Conservation (phyloP, 2,888 invertebrate species). For the Agrilus mali region DNA sequence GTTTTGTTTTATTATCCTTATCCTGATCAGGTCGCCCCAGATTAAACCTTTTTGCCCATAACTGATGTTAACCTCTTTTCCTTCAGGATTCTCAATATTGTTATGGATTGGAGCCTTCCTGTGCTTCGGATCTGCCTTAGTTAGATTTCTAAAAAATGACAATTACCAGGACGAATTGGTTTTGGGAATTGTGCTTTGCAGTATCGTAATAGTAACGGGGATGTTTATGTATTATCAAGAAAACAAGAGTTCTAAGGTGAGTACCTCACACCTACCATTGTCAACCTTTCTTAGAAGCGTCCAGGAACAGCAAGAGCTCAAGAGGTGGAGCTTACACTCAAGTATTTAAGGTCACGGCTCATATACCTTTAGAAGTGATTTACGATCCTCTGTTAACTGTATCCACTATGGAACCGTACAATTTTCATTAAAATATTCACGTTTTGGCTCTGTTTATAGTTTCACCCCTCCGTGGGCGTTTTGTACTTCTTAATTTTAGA, state of each 20-base stretch:
- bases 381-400: too few species aligned
- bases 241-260: constrained; percentile 54
- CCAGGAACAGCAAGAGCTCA: too few species aligned
- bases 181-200: constrained; percentile 49
- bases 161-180: constrained; percentile 44
- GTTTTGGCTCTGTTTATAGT: too few species aligned
- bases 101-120: constrained; percentile 67
- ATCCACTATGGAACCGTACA: too few species aligned
- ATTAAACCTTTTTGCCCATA: not conserved
- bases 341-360: too few species aligned
- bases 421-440: too few species aligned
- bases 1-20: too few species aligned
- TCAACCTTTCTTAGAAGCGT: too few species aligned
- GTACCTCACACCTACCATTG: not conserved
- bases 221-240: constrained; percentile 55
- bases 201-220: constrained; percentile 57
- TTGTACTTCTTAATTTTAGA: not conserved
- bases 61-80: constrained; percentile 30
- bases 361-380: too few species aligned
- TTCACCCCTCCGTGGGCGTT: too few species aligned
- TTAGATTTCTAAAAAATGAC: constrained; percentile 33
- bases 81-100: constrained; percentile 64
- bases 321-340: too few species aligned
- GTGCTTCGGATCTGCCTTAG: constrained; percentile 50
- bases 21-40: not conserved